These are phyloP conservation scores for Apamea crenata DNA, from an alignment of 2,888 invertebrate species.

Conservation along the genomic window DNA sequence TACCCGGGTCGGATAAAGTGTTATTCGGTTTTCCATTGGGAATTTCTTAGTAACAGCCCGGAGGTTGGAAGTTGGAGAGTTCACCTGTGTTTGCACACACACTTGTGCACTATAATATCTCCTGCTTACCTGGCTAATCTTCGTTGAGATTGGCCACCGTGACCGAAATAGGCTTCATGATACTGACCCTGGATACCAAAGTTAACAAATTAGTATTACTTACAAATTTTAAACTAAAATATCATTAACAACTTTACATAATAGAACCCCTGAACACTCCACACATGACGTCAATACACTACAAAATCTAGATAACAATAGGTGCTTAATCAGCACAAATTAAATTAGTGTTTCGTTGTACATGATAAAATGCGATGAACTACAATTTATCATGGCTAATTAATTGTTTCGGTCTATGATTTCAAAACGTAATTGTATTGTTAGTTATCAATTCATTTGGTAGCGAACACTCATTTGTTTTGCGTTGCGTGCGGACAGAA, in stretches of 20 bases:
- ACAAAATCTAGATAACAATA: conserved; percentile 37
- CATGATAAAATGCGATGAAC: conserved; percentile 28
- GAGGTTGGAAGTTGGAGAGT: no score
- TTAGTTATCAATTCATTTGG: conserved; percentile 47
- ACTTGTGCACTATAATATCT: no score
- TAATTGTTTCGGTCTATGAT: conserved; percentile 50
- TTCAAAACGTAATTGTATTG: conserved; percentile 47
- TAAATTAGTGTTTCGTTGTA: conserved; percentile 24
- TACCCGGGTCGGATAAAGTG: no score
- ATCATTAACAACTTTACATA: neutral
- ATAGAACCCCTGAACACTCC: neutral
- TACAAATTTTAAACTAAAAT: neutral
- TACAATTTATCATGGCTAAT: conserved; percentile 53
- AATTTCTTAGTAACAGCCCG: no score
- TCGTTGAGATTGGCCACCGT: no score
- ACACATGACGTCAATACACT: neutral
- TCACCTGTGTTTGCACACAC: no score
- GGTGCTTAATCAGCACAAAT: conserved; percentile 41
- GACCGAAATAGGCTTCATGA: neutral
- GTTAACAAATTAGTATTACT: no score
- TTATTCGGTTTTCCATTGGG: no score
- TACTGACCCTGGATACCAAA: neutral
- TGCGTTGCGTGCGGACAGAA: conserved; percentile 43
- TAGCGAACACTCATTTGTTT: conserved; percentile 42
- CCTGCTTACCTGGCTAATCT: no score